Conservation (phyloP, 2,113 vertebrate species). For the Paradoxurus hermaphroditus region DNA sequence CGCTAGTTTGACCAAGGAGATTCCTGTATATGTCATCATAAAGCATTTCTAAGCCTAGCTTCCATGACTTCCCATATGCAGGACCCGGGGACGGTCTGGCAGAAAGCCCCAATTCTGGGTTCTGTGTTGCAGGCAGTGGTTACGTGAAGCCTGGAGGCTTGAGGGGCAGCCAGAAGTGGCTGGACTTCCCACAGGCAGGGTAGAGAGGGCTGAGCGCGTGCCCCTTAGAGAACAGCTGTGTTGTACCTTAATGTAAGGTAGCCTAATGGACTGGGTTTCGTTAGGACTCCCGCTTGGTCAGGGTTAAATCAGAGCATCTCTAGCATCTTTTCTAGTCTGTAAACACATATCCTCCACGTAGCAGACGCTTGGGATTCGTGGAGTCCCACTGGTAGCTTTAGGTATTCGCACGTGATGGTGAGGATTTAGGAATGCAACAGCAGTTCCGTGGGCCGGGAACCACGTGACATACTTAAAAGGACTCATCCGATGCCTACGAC, state of each 20-base stretch:
- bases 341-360: background rate
- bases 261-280: background rate
- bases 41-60: background rate
- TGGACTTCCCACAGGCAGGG: background rate
- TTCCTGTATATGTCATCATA: background rate
- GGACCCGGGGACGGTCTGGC: background rate
- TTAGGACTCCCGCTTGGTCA: background rate
- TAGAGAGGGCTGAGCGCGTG: background rate
- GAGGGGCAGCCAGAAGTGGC: background rate
- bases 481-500: background rate
- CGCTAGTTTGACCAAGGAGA: background rate
- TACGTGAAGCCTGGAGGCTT: background rate
- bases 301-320: background rate
- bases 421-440: background rate
- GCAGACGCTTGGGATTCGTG: background rate
- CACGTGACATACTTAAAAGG: background rate
- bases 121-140: background rate
- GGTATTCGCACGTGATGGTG: accelerated
- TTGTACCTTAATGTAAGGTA: background rate
- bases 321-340: background rate
- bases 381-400: background rate
- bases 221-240: background rate
- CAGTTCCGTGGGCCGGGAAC: background rate
- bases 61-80: background rate
- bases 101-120: background rate